Base-by-base conservation (phyloP, 2,888 invertebrate species). In the Sturmia bella region DNA sequence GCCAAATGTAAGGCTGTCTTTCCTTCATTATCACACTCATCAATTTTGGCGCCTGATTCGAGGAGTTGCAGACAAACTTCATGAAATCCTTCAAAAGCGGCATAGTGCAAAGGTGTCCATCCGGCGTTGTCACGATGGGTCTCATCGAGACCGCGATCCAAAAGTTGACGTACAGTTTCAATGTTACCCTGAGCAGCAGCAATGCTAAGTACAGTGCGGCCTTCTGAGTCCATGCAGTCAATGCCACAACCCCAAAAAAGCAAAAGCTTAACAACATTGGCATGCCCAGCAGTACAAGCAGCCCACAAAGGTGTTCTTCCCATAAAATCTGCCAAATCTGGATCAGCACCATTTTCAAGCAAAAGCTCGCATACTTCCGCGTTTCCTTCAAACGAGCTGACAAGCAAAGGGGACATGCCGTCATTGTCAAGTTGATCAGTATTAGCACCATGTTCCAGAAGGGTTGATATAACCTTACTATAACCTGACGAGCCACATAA, bases 81-180 rank as follows among this genome's bases (percentile, higher is more conserved):
- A 56, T 89, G 89, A 84, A 89, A 90, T 91, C 95, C 96, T 92
- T 99, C 98, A 89, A 98, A 98, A 13, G 98, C 97, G 0, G 98
- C 96, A 89, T 99, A 98, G 89, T 99, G 98, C 69, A 99, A 90
- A 0, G 99, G 98, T 0, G 99, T 98, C 99, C 98, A 99, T 0
- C 99, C 98, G 0, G 97, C 96, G 91, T 98, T 98, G 89, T 99
- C 99, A 19, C 96, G 92, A 88, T 96, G 96, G 80, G 96, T 96
- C 86, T 96, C 96, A 87, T 96, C 96, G 57, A 96, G 89, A 0
- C 96, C 98, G 85, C 97, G 93, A 89, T 97, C 98, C 15, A 99
- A 92, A 50, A 99, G 92, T 87, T 97, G 96, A 19, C 96, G 93
- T 0, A 98, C 98, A 11, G 98, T 97, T 86, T 97, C 96, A 43